phyloP scores from a whole-genome alignment of 2,888 invertebrate species.

The Flabesymbios commensalis region DNA sequence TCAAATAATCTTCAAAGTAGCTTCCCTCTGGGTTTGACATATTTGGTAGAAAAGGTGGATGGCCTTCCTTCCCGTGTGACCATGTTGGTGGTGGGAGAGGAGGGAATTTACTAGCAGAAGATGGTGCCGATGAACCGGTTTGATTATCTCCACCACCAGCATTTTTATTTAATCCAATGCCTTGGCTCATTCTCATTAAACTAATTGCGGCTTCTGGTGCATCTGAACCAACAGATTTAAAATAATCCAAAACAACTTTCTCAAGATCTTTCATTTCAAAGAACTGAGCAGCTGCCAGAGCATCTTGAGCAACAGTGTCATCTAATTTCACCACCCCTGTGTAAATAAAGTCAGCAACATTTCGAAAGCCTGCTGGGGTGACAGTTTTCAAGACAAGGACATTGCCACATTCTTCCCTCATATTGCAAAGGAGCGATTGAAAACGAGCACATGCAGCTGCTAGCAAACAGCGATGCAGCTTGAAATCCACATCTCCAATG shows the following conservation, averaged over 20 bases:
- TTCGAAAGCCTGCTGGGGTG: constrained; percentile 20
- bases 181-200: too few relatives aligned
- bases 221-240: too few relatives aligned
- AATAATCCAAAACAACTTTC: constrained; percentile 24
- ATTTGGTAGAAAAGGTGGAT: too few relatives aligned
- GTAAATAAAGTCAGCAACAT: constrained; percentile 31
- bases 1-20: constrained; percentile 27
- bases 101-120: too few relatives aligned
- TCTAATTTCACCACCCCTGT: constrained; percentile 27
- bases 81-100: too few relatives aligned
- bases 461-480: constrained; percentile 24
- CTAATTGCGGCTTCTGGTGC: neutral
- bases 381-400: constrained; percentile 22
- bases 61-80: too few relatives aligned
- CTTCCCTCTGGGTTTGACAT: too few relatives aligned
- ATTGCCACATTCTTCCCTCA: constrained; percentile 16
- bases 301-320: constrained; percentile 13
- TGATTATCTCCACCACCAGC: too few relatives aligned
- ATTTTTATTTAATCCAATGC: too few relatives aligned
- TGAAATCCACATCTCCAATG: constrained; percentile 25
- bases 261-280: constrained; percentile 25
- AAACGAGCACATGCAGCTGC: constrained; percentile 25
- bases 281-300: constrained; percentile 22
- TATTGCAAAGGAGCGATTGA: constrained; percentile 19
- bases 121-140: too few relatives aligned